Conservation (phyloP, 2,888 invertebrate species). For the Harpalus rubripes region DNA sequence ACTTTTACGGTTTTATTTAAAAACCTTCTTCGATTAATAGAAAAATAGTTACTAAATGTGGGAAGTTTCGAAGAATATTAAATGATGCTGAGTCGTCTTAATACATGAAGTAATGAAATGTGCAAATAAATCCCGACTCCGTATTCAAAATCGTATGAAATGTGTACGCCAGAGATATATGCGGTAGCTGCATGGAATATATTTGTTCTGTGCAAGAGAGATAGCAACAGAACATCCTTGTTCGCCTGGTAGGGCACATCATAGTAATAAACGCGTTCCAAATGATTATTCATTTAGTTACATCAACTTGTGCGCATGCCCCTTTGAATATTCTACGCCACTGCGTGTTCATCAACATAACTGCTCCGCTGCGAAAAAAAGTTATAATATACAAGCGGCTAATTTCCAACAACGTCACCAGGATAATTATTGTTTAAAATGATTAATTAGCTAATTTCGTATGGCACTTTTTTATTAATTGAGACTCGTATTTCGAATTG, state of each 20-base stretch:
- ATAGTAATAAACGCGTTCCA: slow-evolving; percentile 46
- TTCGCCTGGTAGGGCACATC: slow-evolving; percentile 21
- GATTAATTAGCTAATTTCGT: slow-evolving; percentile 50
- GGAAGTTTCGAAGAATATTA: neutral
- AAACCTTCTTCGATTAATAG: too few relatives aligned
- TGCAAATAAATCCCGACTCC: slow-evolving; percentile 25
- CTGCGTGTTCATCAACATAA: slow-evolving; percentile 57
- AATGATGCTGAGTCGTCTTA: slow-evolving; percentile 2
- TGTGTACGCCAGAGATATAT: slow-evolving; percentile 11
- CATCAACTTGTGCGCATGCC: slow-evolving; percentile 44
- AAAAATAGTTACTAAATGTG: neutral
- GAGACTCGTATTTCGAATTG: slow-evolving; percentile 49
- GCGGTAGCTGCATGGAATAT: slow-evolving; percentile 24
- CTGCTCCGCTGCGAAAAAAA: slow-evolving; percentile 46
- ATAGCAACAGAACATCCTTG: neutral
- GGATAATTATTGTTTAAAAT: slow-evolving; percentile 55
- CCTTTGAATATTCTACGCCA: slow-evolving; percentile 55
- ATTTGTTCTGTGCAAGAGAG: slow-evolving; percentile 23
- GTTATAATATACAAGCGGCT: slow-evolving; percentile 38
- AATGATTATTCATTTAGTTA: slow-evolving; percentile 53
- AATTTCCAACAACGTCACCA: slow-evolving; percentile 37
- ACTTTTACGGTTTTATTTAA: too few relatives aligned
- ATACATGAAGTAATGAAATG: slow-evolving; percentile 28
- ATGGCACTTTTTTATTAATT: slow-evolving; percentile 42
- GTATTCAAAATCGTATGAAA: slow-evolving; percentile 34